These are phyloP conservation scores for Dreissena polymorpha DNA, from an alignment of 1,140 invertebrate species.

Conservation along the genomic window DNA sequence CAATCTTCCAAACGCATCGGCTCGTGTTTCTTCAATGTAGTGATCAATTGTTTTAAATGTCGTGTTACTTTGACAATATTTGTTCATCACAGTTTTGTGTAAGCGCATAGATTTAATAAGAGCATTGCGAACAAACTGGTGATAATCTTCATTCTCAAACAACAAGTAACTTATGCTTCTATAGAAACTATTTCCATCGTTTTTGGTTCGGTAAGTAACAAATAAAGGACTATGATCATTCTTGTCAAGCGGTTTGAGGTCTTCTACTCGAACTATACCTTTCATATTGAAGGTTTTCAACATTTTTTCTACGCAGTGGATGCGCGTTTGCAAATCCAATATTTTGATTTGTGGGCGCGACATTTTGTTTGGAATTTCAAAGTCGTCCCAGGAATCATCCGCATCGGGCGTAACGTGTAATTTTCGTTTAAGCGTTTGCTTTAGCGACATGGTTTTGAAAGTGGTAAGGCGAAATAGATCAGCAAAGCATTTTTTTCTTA, in stretches of 20 bases:
- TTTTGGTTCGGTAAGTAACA: not conserved
- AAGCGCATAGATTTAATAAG: not conserved
- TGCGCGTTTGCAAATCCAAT: no score
- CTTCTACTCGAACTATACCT: not conserved
- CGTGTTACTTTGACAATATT: not conserved
- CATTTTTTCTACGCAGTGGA: no score
- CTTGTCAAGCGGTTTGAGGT: not conserved
- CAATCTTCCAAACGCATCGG: not conserved
- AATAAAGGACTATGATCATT: conserved; percentile 4
- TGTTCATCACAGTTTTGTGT: not conserved
- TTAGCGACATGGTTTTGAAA: no score
- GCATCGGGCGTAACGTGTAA: no score
- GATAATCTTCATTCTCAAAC: not conserved
- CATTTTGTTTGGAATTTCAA: no score
- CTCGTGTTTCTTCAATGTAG: conserved; percentile 20
- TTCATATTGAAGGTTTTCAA: no score
- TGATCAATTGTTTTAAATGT: conserved; percentile 1
- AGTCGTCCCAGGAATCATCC: no score
- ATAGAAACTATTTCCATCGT: conserved; percentile 25
- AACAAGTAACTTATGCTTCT: conserved; percentile 22
- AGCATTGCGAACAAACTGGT: not conserved
- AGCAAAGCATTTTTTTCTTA: no score
- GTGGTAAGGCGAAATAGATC: no score
- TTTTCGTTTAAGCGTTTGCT: no score
- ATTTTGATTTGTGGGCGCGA: no score